Base-by-base conservation (phyloP, 2,113 vertebrate species). In the Dipodomys ordii region DNA sequence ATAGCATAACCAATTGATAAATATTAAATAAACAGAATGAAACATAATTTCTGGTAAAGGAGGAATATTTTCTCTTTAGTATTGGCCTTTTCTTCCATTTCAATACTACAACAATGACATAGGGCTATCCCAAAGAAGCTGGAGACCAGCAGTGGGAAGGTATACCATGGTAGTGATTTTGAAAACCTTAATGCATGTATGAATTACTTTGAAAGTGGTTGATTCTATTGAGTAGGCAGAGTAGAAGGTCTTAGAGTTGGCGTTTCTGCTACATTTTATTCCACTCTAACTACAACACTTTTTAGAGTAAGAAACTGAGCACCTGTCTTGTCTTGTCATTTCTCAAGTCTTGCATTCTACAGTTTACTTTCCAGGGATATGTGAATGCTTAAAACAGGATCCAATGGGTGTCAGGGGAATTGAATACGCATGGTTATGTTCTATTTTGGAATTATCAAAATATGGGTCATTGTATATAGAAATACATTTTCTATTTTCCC, bases 401-500 rank as follows among this genome's bases (percentile, higher is more conserved):
- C 67, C 7, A 30, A 67, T 65, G 32, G 19, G 18, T 25, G 79
- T 49, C 62, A 76, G 20, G 64, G 28, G 76, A 88, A 53, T 16
- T 32, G 23, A 67, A 19, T 79, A 46, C 6, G 30, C 39, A 30
- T 69, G 13, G 18, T 10, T 81, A 22, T n/a, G 65, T 49, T 81
- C 84, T 62, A 19, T 65, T 71, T 79, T 69, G 91, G 74, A 74
- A 53, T 30, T 62, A 73, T 77, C 32, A 87, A 90, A 91, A 67
- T 79, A 73, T 76, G 49, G 28, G 7, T 49, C 25, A 32, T 39
- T 83, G 18, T 67, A 77, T 20, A 94, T 10, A 79, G 28, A 44
- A 44, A 80, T 49, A 6, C 4, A 65, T 16, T 74, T 74, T 46
- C n/a, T 91, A 53, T 46, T 93, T 76, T 68, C 8, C 35, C 32